These are phyloP conservation scores for Papilio glaucus DNA, from an alignment of 1,140 invertebrate genomes.

Conservation along the genomic window DNA sequence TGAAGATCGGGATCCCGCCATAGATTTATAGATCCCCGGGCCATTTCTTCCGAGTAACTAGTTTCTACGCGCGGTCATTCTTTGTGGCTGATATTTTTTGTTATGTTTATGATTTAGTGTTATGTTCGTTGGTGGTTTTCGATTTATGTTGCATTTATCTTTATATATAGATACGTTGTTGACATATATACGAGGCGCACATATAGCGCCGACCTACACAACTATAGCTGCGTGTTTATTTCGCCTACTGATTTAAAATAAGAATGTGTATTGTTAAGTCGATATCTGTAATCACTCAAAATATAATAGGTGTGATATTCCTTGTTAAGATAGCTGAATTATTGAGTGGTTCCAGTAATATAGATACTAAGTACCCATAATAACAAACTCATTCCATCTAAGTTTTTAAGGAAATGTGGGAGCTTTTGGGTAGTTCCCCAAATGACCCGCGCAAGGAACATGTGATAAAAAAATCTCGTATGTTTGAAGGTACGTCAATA, in stretches of 20 bases:
- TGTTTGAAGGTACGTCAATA: no score
- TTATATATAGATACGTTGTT: slow-evolving; percentile 29
- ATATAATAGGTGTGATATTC: no score
- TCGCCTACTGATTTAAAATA: background rate
- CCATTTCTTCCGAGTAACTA: slow-evolving; percentile 64
- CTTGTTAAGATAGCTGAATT: no score
- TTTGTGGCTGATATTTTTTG: slow-evolving; percentile 49
- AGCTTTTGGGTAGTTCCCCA: no score
- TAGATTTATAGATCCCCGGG: slow-evolving; percentile 74
- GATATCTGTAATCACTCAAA: no score
- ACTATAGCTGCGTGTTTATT: background rate
- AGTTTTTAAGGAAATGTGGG: no score
- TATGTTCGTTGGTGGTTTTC: slow-evolving; percentile 44
- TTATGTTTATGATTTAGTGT: slow-evolving; percentile 71
- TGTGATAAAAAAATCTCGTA: no score
- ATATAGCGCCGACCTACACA: background rate
- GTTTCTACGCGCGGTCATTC: slow-evolving; percentile 55
- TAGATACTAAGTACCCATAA: no score
- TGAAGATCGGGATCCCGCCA: slow-evolving; percentile 60
- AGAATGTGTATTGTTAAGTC: no score
- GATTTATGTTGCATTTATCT: slow-evolving; percentile 36
- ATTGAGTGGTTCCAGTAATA: no score
- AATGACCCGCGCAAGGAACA: no score
- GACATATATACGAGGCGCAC: slow-evolving; percentile 8
- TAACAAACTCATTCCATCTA: no score